Base-by-base conservation (phyloP, 2,888 invertebrate species). In the Drosophila atripex region DNA sequence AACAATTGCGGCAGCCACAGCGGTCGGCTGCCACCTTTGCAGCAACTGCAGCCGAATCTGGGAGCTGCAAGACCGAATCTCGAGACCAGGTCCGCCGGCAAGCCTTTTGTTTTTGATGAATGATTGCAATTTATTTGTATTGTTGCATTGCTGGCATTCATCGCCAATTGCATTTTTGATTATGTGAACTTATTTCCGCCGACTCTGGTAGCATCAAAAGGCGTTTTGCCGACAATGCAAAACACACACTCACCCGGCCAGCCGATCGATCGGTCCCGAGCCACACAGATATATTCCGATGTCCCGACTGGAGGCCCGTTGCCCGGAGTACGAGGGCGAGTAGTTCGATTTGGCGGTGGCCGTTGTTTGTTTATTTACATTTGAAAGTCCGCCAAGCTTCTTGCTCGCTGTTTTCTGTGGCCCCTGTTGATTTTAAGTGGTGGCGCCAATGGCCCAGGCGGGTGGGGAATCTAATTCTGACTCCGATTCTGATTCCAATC, bases 61-160 rank as follows among this genome's bases (percentile, higher is more conserved):
- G 88, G 74, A 80, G 46, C 68, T 47, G 46, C 49, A 47, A 30
- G 12, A 25, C 28, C 61, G 8, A 38, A 38, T 11, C 30, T 14
- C 32, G 21, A 41, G 25, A 47, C 56, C 46, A 45, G 14, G 45
- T 55, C 41, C 54, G 53, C 66, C 58, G 71, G 72, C 86, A 61
- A 72, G 21, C 73, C 75, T 75, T 87, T 85, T 78, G 80, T 78
- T 87, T 78, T 83, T 84, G 84, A 84, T 88, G 88, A 83, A 86
- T 86, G 84, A 83, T 76, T 80, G 84, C 84, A 84, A 84, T 84
- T 84, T 84, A 84, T 84, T 84, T 84, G 84, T 88, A 84, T 88
- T 84, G 88, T 84, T 88, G 88, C 88, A 86, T 86, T 83, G 78
- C 74, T 75, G 75, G 70, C 86, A 84, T 84, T 79, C 73, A 73